Percentiles rank a stretch among this genome's conserved stretches.
phyloP scores from a whole-genome alignment of 2,888 invertebrate genomes.

The Tuta absoluta region DNA sequence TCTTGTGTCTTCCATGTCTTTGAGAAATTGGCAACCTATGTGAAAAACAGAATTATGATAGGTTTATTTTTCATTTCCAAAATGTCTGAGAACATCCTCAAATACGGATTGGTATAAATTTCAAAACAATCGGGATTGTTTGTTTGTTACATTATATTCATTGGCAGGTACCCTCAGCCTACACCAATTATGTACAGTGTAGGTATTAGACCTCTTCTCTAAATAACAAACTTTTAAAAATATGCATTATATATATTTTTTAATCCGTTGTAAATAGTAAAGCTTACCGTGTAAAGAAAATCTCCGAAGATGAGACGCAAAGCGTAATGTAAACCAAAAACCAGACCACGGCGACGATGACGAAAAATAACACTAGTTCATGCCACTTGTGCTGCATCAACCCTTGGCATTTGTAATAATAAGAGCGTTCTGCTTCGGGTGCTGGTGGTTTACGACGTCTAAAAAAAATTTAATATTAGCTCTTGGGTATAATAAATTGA shows the following conservation, averaged over 20 bases:
- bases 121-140: too few species aligned
- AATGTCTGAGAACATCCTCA: not conserved
- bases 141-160: too few species aligned
- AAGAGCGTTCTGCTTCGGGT: not conserved
- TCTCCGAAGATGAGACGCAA: not conserved
- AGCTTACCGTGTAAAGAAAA: not conserved
- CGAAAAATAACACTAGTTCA: not conserved
- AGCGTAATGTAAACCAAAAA: not conserved
- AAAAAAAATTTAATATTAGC: not conserved
- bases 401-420: not conserved
- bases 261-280: too few species aligned
- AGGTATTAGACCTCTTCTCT: too few species aligned
- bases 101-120: too few species aligned
- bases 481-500: too few species aligned
- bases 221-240: too few species aligned
- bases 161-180: too few species aligned
- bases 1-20: not conserved
- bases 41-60: not conserved
- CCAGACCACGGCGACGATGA: conserved; percentile 16
- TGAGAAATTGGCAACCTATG: not conserved
- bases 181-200: too few species aligned
- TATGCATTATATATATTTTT: too few species aligned
- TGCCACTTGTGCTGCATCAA: conserved; percentile 6
- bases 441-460: not conserved
- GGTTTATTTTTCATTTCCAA: not conserved